These are phyloP conservation scores for Aviceda subcristata DNA, from an alignment of 2,113 vertebrate species.

Conservation along the genomic window DNA sequence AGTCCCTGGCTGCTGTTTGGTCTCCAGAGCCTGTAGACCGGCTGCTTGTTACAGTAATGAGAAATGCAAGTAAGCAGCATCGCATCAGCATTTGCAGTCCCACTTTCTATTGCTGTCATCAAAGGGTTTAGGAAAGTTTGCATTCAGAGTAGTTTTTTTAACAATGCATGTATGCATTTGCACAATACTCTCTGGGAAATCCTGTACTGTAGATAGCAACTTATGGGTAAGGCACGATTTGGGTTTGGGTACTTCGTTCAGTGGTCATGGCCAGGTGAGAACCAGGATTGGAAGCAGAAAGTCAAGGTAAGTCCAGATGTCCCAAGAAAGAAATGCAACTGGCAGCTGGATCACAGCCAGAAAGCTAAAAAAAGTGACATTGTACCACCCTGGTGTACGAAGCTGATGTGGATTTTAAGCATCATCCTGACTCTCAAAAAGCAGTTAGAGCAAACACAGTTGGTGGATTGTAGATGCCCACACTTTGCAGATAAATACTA, in stretches of 20 bases:
- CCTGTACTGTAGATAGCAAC: not conserved
- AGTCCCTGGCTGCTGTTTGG: not conserved
- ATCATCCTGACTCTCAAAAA: not conserved
- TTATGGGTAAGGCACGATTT: not conserved
- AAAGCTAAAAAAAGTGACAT: not conserved
- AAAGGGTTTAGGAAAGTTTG: constrained; percentile 50
- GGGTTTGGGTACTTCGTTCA: not conserved
- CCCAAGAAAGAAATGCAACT: not conserved
- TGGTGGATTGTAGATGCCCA: not conserved
- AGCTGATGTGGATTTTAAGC: not conserved
- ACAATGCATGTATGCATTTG: not conserved
- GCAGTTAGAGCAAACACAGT: not conserved
- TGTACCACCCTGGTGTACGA: not conserved
- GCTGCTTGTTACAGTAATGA: constrained; percentile 16
- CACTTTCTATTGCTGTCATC: constrained; percentile 62
- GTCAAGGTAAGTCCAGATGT: not conserved
- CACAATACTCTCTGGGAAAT: not conserved
- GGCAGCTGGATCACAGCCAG: not conserved
- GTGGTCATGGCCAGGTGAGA: not conserved
- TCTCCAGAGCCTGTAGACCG: not conserved
- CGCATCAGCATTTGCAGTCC: not conserved
- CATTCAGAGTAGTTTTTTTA: not conserved
- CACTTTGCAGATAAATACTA: not conserved
- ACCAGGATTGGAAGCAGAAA: not conserved
- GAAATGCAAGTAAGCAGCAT: not conserved